Conservation (phyloP, 2,888 invertebrate genomes). For the Anorthoa munda region DNA sequence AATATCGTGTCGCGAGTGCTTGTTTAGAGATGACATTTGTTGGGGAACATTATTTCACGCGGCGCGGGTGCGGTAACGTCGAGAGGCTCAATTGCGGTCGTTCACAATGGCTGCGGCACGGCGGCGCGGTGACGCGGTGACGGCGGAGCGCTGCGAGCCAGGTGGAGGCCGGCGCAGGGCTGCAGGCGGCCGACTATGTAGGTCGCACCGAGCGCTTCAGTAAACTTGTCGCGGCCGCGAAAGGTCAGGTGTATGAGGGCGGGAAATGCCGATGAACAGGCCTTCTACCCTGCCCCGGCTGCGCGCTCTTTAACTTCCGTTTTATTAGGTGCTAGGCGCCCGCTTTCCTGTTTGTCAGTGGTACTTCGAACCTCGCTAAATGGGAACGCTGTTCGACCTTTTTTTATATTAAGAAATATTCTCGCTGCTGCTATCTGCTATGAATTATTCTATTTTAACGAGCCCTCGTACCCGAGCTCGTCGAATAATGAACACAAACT, state of each 20-base stretch:
- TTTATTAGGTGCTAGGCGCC: constrained; percentile 82
- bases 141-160: constrained; percentile 61
- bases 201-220: constrained; percentile 88
- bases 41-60: constrained; percentile 82
- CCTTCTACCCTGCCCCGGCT: constrained; percentile 77
- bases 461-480: constrained; percentile 71
- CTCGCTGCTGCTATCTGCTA: constrained; percentile 51
- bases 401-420: constrained; percentile 71
- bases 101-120: constrained; percentile 78
- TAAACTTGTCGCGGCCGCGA: constrained; percentile 88
- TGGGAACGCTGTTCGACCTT: constrained; percentile 68
- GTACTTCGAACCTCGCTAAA: constrained; percentile 71
- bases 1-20: constrained; percentile 79
- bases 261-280: constrained; percentile 87
- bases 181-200: constrained; percentile 83
- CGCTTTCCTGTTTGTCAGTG: constrained; percentile 77
- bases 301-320: constrained; percentile 84
- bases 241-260: constrained; percentile 91
- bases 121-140: constrained; percentile 53
- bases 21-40: constrained; percentile 82
- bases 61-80: constrained; percentile 76
- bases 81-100: constrained; percentile 83
- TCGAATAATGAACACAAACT: constrained; percentile 75
- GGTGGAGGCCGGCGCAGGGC: constrained; percentile 69
- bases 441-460: constrained; percentile 81